phyloP scores from a whole-genome alignment of 2,797 vertebrate species.

The Helostoma temminkii region DNA sequence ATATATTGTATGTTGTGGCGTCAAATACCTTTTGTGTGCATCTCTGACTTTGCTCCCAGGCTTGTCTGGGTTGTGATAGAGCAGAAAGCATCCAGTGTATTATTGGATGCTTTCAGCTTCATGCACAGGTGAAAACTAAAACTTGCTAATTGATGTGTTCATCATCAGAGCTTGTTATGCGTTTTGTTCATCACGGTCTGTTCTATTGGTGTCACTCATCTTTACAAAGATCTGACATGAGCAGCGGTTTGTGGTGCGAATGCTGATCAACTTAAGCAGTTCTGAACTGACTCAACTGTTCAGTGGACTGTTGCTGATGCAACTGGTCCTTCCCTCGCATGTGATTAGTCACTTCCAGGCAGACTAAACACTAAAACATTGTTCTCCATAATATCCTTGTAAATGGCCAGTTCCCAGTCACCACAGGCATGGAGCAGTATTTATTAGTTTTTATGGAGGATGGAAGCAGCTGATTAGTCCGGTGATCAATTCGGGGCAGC shows the following conservation, averaged over 20 bases:
- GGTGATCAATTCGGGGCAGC: slow-evolving; percentile 32
- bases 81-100: neutral
- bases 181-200: neutral
- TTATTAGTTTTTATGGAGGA: neutral
- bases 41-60: neutral
- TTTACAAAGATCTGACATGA: neutral
- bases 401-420: neutral
- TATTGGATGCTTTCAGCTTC: neutral
- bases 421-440: neutral
- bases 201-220: neutral
- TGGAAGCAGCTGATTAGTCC: slow-evolving; percentile 17
- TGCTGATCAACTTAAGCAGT: no score
- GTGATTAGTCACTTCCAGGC: slow-evolving; percentile 7
- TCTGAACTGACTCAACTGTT: neutral
- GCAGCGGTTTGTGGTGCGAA: slow-evolving; percentile 1
- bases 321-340: neutral
- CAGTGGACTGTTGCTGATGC: neutral
- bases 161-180: neutral
- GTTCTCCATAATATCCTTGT: no score
- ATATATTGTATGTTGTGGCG: neutral
- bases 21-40: neutral
- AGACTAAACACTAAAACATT: neutral
- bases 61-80: no score
- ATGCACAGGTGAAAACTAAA: neutral
- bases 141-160: neutral